Percentiles rank a stretch among this genome's conserved stretches.
Conservation (phyloP, 2,888 invertebrate species). For the Melieria picta region DNA sequence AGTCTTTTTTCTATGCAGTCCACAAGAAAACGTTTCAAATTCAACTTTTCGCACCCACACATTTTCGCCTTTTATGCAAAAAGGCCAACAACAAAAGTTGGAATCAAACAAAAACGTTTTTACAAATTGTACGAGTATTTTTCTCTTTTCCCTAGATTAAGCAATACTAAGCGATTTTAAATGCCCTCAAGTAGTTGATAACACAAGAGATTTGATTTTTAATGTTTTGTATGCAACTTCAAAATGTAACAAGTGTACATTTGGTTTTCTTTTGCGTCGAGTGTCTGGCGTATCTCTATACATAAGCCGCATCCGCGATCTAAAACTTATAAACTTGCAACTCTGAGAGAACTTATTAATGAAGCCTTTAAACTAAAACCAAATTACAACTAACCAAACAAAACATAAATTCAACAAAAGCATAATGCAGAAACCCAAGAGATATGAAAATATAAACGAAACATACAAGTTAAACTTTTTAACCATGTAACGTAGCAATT, state of each 20-base stretch:
- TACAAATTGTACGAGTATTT: slow-evolving; percentile 30
- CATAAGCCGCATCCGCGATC: neutral
- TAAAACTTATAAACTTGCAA: slow-evolving; percentile 41
- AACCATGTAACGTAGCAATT: slow-evolving; percentile 24
- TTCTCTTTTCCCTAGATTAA: slow-evolving; percentile 35
- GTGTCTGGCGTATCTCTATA: too few relatives aligned
- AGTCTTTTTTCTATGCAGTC: slow-evolving; percentile 17
- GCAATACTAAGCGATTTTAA: neutral
- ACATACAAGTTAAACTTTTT: slow-evolving; percentile 21
- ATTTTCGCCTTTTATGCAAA: too few relatives aligned
- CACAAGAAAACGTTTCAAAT: slow-evolving; percentile 1
- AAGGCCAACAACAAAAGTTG: slow-evolving; percentile 10
- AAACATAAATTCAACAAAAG: slow-evolving; percentile 3
- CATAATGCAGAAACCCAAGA: neutral
- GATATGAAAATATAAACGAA: slow-evolving; percentile 3
- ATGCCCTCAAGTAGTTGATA: neutral
- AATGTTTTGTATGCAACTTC: too few relatives aligned
- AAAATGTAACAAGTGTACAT: too few relatives aligned
- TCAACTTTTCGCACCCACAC: slow-evolving; percentile 14
- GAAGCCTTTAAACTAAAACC: slow-evolving; percentile 54
- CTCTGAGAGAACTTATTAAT: slow-evolving; percentile 59
- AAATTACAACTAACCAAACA: slow-evolving; percentile 51
- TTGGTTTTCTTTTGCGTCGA: too few relatives aligned
- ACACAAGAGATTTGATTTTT: neutral
- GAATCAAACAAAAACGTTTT: slow-evolving; percentile 21